These are phyloP conservation scores for Omphaloscelis lunosa DNA, from an alignment of 2,888 invertebrate species.

Conservation along the genomic window DNA sequence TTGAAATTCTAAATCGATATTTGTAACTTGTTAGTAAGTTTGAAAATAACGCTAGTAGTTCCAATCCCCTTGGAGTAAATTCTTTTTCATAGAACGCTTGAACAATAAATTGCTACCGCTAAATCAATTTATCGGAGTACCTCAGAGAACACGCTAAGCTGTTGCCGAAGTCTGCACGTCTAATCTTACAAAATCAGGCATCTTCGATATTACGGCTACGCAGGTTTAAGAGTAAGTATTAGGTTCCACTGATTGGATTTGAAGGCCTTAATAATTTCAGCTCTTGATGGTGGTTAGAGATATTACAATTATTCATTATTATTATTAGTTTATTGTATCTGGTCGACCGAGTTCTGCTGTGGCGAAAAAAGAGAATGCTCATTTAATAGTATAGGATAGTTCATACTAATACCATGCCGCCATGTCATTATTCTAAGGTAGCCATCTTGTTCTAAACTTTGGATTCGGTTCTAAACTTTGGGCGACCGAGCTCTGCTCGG, in stretches of 20 bases:
- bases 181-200: slow-evolving; percentile 33
- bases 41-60: neutral
- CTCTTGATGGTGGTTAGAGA: neutral
- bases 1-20: neutral
- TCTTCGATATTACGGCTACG: neutral
- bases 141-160: slow-evolving; percentile 45
- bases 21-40: slow-evolving; percentile 27
- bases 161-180: slow-evolving; percentile 20
- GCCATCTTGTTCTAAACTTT: no score
- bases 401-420: no score
- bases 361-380: no score
- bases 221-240: neutral
- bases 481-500: no score
- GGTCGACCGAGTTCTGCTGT: no score
- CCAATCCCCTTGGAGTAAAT: slow-evolving; percentile 24
- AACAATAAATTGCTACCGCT: slow-evolving; percentile 39
- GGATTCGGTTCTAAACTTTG: no score
- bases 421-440: no score
- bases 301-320: no score
- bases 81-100: slow-evolving; percentile 24
- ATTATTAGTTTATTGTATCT: no score
- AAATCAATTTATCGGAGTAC: slow-evolving; percentile 50
- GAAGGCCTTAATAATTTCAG: neutral
- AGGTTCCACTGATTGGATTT: slow-evolving; percentile 1
- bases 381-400: no score